These are phyloP conservation scores for Cataglyphis hispanica DNA, from an alignment of 1,140 invertebrate genomes.

Conservation along the genomic window DNA sequence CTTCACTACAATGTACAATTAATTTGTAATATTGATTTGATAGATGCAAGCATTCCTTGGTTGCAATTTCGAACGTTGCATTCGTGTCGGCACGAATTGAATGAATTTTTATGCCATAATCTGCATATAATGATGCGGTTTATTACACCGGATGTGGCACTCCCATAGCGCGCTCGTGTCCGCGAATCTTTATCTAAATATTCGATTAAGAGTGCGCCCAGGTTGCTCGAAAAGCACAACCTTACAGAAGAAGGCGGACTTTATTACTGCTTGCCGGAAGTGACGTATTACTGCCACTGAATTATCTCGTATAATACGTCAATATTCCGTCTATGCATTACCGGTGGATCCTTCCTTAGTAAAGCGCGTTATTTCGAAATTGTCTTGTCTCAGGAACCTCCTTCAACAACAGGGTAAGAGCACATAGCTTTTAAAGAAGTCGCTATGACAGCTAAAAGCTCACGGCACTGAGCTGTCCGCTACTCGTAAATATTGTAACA, in stretches of 20 bases:
- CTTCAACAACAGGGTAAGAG: constrained; percentile 30
- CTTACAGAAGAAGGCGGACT: constrained; percentile 1
- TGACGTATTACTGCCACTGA: constrained; percentile 36
- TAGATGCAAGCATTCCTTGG: constrained; percentile 16
- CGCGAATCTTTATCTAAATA: constrained; percentile 69
- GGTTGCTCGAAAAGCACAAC: constrained; percentile 41
- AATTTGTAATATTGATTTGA: constrained; percentile 23
- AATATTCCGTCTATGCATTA: constrained; percentile 26
- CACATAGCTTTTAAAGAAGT: constrained; percentile 53
- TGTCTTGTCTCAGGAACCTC: constrained; percentile 39
- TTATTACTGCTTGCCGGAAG: constrained; percentile 31
- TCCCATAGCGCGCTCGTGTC: constrained; percentile 60
- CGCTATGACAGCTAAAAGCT: constrained; percentile 47
- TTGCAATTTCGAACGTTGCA: constrained; percentile 26
- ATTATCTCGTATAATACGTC: constrained; percentile 45
- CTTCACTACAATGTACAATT: not conserved
- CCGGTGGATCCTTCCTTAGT: constrained; percentile 9
- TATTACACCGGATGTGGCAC: constrained; percentile 80
- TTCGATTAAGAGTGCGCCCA: constrained; percentile 66
- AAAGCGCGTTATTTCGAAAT: constrained; percentile 32
- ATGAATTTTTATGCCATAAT: constrained; percentile 79
- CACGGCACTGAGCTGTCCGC: constrained; percentile 62
- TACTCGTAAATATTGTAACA: constrained; percentile 65
- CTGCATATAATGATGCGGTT: constrained; percentile 80
- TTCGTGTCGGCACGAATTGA: constrained; percentile 60